Evolutionary conservation across 2,888 invertebrate species (phyloP), one percentile per base, ranked within the genome.

Genomic region (Alentia gelatinosa): DNA sequence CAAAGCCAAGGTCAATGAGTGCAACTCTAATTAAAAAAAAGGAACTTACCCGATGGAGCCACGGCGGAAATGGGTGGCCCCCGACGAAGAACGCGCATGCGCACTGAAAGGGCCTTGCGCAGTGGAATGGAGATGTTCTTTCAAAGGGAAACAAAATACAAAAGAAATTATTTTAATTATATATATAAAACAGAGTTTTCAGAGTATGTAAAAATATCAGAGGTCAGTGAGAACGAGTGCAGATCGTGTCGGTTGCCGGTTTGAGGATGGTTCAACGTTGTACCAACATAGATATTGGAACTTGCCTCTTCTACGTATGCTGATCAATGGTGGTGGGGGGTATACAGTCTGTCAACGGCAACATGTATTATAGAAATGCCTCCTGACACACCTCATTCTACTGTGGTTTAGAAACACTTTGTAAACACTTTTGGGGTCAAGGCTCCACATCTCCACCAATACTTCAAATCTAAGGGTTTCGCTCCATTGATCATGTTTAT

Each of bases 181-280:
- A 56, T 56, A n/a, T 56, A 56, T 56, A 3, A n/a, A n/a, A n/a
- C n/a, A n/a, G 23, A 12, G 56, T 19, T 47, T 47, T 19, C 47
- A 12, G 19, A 47, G 47, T 56, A 56, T 56, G 56, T 56, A n/a
- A n/a, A n/a, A n/a, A n/a, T n/a, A n/a, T n/a, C 9, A 19, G 5
- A 56, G 56, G 3, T 56, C n/a, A 56, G 56, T 56, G 19, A 56
- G 56, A 56, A 19, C 19, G n/a, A 56, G 19, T 12, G 56, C 19
- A n/a, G 56, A n/a, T 56, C n/a, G 56, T 56, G 56, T 56, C 56
- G 56, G 56, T 56, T n/a, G 56, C 56, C 56, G 56, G 56, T 56
- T n/a, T n/a, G n/a, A n/a, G 56, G 5, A 56, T 56, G 56, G 19
- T n/a, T 9, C 56, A n/a, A 56, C n/a, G 56, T n/a, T 56, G n/a